Base-by-base conservation (phyloP, 2,797 vertebrate genomes). In the Sebastes itinus region DNA sequence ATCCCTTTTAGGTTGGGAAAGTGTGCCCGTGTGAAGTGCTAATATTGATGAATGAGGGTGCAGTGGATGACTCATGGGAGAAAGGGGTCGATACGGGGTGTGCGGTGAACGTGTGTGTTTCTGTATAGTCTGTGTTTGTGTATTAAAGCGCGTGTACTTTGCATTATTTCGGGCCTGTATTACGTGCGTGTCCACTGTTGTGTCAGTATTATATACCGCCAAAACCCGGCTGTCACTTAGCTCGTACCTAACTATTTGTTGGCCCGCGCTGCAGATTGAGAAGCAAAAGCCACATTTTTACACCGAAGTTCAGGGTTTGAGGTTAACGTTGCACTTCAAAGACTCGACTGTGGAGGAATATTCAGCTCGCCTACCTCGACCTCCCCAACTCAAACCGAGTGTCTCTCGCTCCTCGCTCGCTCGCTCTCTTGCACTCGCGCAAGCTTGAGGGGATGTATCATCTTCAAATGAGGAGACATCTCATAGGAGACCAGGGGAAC, bases 31-130 rank as follows among this genome's bases (percentile, higher is more conserved):
- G 66, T 54, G 20, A 23, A 63, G 82, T 77, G 80, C 82, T 94
- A 93, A 92, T 92, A 88, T 89, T 93, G 92, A 93, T 94, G 84
- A 94, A 93, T 90, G 91, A 89, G 85, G 80, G 70, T 66, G 77
- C 88, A 86, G 69, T 38, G 82, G 80, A 83, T 86, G 91, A 91
- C 91, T 92, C 88, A 80, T 68, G 80, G 83, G 79, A 89, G 75
- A 75, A 84, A 68, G 73, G 77, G 77, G 84, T 91, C 73, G 83
- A 91, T 91, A 72, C 30, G 8, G 25, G 38, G 78, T 83, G 61
- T 77, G 78, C 18, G 1, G 22, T 32, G 64, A 52, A 56, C 71
- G 35, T 38, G 27, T 52, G 56, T 62, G 42, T 52, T 59, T 85
- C 3, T 46, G 32, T 74, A 42, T 54, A 5, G 46, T 72, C 5